Base-by-base conservation (phyloP, 2,797 vertebrate genomes). In the Xenops minutus region DNA sequence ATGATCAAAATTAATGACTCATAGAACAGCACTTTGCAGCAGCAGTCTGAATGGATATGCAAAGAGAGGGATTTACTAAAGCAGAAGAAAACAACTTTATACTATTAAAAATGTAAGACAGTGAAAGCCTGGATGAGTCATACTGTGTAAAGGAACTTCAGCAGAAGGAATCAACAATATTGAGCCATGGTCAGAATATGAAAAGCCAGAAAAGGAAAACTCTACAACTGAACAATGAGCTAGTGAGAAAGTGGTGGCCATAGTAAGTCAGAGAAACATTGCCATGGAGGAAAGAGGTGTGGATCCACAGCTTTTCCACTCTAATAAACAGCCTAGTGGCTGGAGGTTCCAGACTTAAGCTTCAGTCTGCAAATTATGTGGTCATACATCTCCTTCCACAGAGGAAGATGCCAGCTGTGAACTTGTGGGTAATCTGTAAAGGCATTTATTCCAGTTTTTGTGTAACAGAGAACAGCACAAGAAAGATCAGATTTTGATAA, bases 1-100 rank as follows among this genome's bases (percentile, higher is more conserved):
- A 68, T 52, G 29, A 69, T 79, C 55, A 91, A 76, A 96, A 92
- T 80, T 88, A 89, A 89, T 92, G 94, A 63, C 78, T 92, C 68
- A 14, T 76, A 54, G 56, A 92, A 61, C 41, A 74, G 72, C 61
- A 85, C 20, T 92, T 95, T 58, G n/a, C 58, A 88, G 69, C 61
- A 83, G 68, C 15, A 66, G n/a, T 61, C 37, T 89, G 84, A 92
- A 84, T 51, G 36, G 76, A 48, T 92, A 88, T 72, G 54, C 43
- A 78, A 83, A 74, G n/a, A 75, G 27, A 72, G 4, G 13, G 41
- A 83, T 72, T 62, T 92, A 54, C 41, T 56, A 95, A 91, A 91
- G 61, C 52, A 80, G 67, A 68, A 72, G 17, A 92, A 92, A 93
- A 91, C 17, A 63, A 44, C 83, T 79, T 69, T 85, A 14, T 67